Evolutionary conservation across 2,888 invertebrate species (phyloP).

Genomic region (Neuroscelio doddi): DNA sequence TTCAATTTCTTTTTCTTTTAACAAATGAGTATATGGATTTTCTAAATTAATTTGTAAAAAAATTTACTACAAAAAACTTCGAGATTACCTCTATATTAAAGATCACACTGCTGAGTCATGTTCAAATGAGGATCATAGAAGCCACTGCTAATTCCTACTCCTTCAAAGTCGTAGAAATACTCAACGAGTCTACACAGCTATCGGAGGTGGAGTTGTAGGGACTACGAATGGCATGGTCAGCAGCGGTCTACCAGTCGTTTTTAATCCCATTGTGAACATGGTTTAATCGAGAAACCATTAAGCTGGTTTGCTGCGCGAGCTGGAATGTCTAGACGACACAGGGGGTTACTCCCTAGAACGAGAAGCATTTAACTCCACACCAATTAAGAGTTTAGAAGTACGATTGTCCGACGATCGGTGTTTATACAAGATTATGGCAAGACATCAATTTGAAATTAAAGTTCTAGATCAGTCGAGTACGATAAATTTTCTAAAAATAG

Average conservation of each 20-base stretch:
- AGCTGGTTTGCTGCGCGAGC: conserved; percentile 62
- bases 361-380: conserved; percentile 57
- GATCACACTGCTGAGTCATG: conserved; percentile 37
- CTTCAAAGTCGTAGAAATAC: conserved; percentile 45
- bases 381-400: conserved; percentile 53
- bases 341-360: conserved; percentile 53
- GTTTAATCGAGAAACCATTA: conserved; percentile 70
- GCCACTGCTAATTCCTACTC: conserved; percentile 39
- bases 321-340: conserved; percentile 56
- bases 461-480: no score
- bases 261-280: conserved; percentile 70
- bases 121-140: conserved; percentile 33
- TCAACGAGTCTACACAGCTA: conserved; percentile 45
- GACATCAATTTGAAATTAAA: conserved; percentile 1
- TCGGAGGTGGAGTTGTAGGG: conserved; percentile 48
- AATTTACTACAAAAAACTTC: no score
- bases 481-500: no score
- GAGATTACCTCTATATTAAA: no score
- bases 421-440: conserved; percentile 32
- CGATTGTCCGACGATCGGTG: conserved; percentile 27
- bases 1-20: no score
- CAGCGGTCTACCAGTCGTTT: conserved; percentile 69
- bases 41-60: no score
- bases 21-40: no score
- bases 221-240: conserved; percentile 66